Evolutionary conservation across 2,797 vertebrate species (phyloP).

Genomic region (Anolis apletophallus): DNA sequence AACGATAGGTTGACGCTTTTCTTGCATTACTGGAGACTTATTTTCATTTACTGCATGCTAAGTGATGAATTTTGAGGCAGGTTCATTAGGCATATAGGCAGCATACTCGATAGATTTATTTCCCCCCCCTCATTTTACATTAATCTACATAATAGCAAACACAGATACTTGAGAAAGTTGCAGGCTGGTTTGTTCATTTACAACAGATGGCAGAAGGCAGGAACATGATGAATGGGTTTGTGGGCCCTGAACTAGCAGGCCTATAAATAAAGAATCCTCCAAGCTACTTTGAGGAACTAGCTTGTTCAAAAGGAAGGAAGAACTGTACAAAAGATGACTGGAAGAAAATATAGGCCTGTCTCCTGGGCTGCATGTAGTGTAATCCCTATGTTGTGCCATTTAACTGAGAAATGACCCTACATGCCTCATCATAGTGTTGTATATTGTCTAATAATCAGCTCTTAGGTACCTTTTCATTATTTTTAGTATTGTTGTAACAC

Average conservation of each 20-base stretch:
- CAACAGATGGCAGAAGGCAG: slow-evolving; percentile 77
- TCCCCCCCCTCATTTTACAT: slow-evolving; percentile 66
- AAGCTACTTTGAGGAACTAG: slow-evolving; percentile 71
- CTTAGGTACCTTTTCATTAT: slow-evolving; percentile 64
- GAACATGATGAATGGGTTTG: slow-evolving; percentile 75
- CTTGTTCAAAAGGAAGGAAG: slow-evolving; percentile 72
- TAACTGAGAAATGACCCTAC: slow-evolving; percentile 69
- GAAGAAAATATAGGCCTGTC: slow-evolving; percentile 65
- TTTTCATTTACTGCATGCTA: slow-evolving; percentile 56
- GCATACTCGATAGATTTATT: slow-evolving; percentile 15
- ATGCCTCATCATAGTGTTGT: slow-evolving; percentile 66
- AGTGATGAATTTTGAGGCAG: slow-evolving; percentile 56
- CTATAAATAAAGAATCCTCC: slow-evolving; percentile 80
- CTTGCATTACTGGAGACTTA: slow-evolving; percentile 35
- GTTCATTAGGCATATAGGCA: slow-evolving; percentile 41
- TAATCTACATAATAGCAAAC: slow-evolving; percentile 81
- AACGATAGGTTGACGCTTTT: slow-evolving; percentile 48
- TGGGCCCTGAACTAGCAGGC: slow-evolving; percentile 75
- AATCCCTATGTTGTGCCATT: slow-evolving; percentile 71
- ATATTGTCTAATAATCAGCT: slow-evolving; percentile 64
- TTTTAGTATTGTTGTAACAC: slow-evolving; percentile 44
- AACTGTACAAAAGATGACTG: slow-evolving; percentile 53
- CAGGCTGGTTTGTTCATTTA: slow-evolving; percentile 78
- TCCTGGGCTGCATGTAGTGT: slow-evolving; percentile 66
- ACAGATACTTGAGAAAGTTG: slow-evolving; percentile 78